These are phyloP conservation scores for Deilephila porcellus DNA, from an alignment of 2,888 invertebrate genomes.

Conservation along the genomic window DNA sequence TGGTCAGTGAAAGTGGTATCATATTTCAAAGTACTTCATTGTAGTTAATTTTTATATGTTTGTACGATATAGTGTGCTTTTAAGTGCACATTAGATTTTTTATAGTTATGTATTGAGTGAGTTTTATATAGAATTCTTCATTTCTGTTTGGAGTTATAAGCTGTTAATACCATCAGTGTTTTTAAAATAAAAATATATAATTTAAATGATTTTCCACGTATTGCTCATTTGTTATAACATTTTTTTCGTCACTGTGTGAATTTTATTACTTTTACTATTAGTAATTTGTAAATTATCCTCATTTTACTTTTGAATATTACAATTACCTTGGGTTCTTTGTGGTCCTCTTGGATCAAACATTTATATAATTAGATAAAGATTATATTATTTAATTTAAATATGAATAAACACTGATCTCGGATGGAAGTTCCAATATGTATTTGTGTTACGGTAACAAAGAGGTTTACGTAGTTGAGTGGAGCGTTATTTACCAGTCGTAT, in stretches of 20 bases:
- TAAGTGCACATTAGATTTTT: background rate
- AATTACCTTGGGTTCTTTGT: background rate
- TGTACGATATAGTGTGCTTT: background rate
- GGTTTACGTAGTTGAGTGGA: too few species aligned
- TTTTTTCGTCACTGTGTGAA: background rate
- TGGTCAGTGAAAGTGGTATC: background rate
- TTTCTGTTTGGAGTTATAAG: background rate
- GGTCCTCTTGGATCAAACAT: too few species aligned
- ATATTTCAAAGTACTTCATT: background rate
- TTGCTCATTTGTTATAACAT: background rate
- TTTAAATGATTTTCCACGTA: background rate
- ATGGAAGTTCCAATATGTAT: too few species aligned
- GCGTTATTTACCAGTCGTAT: too few species aligned
- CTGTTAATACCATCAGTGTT: background rate
- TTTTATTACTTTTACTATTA: background rate
- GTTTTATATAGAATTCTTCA: background rate
- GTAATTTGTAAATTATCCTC: background rate
- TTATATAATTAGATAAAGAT: too few species aligned
- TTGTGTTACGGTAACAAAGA: too few species aligned
- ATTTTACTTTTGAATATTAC: background rate
- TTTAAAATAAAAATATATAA: background rate
- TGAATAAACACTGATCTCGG: too few species aligned
- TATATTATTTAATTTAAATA: too few species aligned
- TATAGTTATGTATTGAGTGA: background rate
- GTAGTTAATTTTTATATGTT: background rate